These are phyloP conservation scores for Dryoscopus gambensis DNA, from an alignment of 2,113 vertebrate genomes.

Conservation along the genomic window DNA sequence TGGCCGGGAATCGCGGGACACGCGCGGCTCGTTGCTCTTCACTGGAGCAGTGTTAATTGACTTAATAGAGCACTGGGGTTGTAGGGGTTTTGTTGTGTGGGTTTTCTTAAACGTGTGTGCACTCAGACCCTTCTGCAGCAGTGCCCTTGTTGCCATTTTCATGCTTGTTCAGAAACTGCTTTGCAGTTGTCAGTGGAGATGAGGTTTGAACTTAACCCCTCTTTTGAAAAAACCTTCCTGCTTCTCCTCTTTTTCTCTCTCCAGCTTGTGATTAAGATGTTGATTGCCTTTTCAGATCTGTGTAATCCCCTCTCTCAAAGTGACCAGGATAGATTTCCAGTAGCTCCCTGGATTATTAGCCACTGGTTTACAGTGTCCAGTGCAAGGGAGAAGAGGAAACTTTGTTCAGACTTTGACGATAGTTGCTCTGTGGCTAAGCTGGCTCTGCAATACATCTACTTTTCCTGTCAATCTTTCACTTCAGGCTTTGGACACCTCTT, in stretches of 20 bases:
- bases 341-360: neutral
- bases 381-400: neutral
- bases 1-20: neutral
- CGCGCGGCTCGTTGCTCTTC: neutral
- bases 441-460: neutral
- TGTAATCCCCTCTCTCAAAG: slow-evolving; percentile 14
- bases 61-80: neutral
- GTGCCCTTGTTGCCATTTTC: neutral
- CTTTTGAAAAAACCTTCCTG: neutral
- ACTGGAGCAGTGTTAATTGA: slow-evolving; percentile 4
- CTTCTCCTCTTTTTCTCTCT: neutral
- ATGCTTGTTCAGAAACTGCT: neutral
- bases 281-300: neutral
- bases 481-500: neutral
- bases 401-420: neutral
- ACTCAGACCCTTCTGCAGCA: neutral
- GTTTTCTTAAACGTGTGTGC: neutral
- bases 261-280: neutral
- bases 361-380: neutral
- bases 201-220: neutral
- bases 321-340: neutral
- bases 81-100: neutral
- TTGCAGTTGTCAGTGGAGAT: neutral
- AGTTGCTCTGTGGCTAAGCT: neutral
- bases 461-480: neutral